phyloP scores from a whole-genome alignment of 2,888 invertebrate genomes.

The Epinotia brunnichana region DNA sequence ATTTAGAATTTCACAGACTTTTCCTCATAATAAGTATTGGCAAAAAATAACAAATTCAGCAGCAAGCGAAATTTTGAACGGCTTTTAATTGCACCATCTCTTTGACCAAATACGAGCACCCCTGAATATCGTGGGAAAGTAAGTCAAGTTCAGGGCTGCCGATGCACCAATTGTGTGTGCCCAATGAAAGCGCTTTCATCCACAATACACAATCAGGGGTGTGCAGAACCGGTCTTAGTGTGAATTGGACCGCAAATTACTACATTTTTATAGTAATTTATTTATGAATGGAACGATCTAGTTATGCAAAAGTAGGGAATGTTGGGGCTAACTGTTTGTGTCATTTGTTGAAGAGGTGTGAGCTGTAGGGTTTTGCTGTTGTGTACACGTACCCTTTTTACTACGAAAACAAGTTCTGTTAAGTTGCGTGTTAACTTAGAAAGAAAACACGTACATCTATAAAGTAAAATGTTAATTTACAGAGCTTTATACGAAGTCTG shows the following conservation, averaged over 20 bases:
- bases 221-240: slow-evolving; percentile 57
- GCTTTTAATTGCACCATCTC: neutral
- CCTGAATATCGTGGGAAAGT: slow-evolving; percentile 71
- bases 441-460: slow-evolving; percentile 7
- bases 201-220: slow-evolving; percentile 53
- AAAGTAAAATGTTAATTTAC: neutral
- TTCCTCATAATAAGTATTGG: no score
- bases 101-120: neutral
- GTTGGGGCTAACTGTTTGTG: slow-evolving; percentile 29
- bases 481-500: neutral
- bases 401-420: slow-evolving; percentile 9
- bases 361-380: neutral
- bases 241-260: slow-evolving; percentile 61
- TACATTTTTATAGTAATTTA: slow-evolving; percentile 47
- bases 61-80: neutral
- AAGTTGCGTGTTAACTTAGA: neutral
- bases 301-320: slow-evolving; percentile 47
- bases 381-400: neutral
- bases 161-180: slow-evolving; percentile 59
- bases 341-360: slow-evolving; percentile 28
- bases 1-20: no score
- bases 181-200: slow-evolving; percentile 53
- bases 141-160: slow-evolving; percentile 76
- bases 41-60: neutral
- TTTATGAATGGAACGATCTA: slow-evolving; percentile 47